phyloP scores from a whole-genome alignment of 2,113 vertebrate genomes.

The Talpa occidentalis region DNA sequence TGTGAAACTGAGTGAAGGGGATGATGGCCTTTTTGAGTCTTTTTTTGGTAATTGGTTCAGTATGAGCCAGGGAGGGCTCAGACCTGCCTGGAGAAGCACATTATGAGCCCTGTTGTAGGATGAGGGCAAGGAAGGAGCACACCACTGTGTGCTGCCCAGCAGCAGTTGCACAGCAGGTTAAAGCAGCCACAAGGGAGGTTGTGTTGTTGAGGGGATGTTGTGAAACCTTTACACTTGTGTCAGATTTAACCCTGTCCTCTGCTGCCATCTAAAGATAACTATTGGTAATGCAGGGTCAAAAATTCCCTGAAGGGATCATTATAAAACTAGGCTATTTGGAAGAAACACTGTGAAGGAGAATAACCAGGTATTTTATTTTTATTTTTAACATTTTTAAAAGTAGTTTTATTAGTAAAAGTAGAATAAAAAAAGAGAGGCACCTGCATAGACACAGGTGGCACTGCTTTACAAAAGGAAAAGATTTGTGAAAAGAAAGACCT shows the following conservation, averaged over 20 bases:
- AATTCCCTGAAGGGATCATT: neutral
- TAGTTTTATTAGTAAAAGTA: too few species aligned
- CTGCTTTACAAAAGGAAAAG: too few species aligned
- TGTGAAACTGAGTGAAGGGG: neutral
- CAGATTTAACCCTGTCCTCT: slow-evolving; percentile 9
- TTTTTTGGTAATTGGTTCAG: neutral
- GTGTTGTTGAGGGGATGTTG: neutral
- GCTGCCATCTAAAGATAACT: slow-evolving; percentile 52
- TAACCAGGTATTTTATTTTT: neutral
- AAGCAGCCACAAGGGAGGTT: neutral
- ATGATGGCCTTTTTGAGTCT: neutral
- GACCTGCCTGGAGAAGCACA: neutral
- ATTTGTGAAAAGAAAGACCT: too few species aligned
- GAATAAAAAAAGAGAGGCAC: too few species aligned
- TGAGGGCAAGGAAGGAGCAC: neutral
- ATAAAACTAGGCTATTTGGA: neutral
- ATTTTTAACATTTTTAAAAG: too few species aligned
- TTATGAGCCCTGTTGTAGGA: neutral
- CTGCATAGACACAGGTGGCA: too few species aligned
- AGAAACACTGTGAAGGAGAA: neutral
- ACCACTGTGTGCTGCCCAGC: neutral
- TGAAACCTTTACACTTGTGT: neutral
- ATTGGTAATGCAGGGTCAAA: neutral
- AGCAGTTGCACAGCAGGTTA: neutral
- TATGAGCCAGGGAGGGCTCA: neutral